Evolutionary conservation across 2,888 invertebrate genomes (phyloP).

Genomic region (Mystacides longicornis): DNA sequence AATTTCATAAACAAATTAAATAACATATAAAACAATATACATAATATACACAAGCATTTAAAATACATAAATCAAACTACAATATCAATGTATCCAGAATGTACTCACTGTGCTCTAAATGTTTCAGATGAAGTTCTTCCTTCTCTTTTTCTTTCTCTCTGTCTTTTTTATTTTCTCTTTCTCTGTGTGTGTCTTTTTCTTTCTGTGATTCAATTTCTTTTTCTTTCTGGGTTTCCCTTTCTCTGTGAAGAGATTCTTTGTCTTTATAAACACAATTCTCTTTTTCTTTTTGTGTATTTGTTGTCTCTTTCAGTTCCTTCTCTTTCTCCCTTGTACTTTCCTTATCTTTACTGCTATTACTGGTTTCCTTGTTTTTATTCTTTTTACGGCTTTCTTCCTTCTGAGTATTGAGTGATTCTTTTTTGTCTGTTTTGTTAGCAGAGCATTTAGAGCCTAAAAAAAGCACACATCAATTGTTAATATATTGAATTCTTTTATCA

Average conservation of each 20-base stretch:
- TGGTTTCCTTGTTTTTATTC: conserved; percentile 28
- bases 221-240: conserved; percentile 31
- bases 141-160: conserved; percentile 25
- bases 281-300: conserved; percentile 27
- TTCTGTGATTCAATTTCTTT: conserved; percentile 13
- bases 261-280: too few species aligned
- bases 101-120: conserved; percentile 34
- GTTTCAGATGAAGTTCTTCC: conserved; percentile 30
- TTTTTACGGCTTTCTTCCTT: conserved; percentile 43
- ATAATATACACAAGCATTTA: neutral
- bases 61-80: neutral
- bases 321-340: conserved; percentile 12
- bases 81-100: neutral
- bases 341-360: conserved; percentile 1
- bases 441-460: conserved; percentile 26
- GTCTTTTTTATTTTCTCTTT: conserved; percentile 8
- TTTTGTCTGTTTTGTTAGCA: conserved; percentile 41
- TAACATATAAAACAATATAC: too few species aligned
- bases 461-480: neutral
- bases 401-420: conserved; percentile 39
- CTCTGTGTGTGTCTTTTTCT: conserved; percentile 11
- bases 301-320: conserved; percentile 29
- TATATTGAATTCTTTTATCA: too few species aligned
- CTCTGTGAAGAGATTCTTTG: conserved; percentile 37
- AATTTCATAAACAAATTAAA: too few species aligned